These are phyloP conservation scores for Erebia epiphron DNA, from an alignment of 2,888 invertebrate genomes.

Conservation along the genomic window DNA sequence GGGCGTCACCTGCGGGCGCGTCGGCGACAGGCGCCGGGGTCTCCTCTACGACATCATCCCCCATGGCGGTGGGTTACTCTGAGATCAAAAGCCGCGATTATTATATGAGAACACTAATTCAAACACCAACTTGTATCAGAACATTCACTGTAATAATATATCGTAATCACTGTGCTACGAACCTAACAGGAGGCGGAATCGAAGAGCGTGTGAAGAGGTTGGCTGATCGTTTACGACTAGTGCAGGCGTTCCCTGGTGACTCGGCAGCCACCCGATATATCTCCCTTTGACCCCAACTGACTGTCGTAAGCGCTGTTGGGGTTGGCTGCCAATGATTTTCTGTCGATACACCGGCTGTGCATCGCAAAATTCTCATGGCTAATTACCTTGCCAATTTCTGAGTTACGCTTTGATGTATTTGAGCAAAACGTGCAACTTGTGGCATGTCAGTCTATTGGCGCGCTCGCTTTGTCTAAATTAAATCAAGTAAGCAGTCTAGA, in stretches of 20 bases:
- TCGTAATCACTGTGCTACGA: slow-evolving; percentile 49
- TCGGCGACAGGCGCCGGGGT: slow-evolving; percentile 47
- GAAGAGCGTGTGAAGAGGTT: slow-evolving; percentile 73
- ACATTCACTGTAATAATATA: slow-evolving; percentile 30
- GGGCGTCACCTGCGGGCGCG: slow-evolving; percentile 37
- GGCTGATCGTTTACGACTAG: slow-evolving; percentile 77
- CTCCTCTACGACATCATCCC: slow-evolving; percentile 84
- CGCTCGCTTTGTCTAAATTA: slow-evolving; percentile 25
- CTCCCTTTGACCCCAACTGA: slow-evolving; percentile 75
- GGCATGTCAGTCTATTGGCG: slow-evolving; percentile 44
- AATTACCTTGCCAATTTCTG: slow-evolving; percentile 69
- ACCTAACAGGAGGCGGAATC: slow-evolving; percentile 70
- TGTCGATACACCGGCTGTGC: slow-evolving; percentile 77
- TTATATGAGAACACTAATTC: slow-evolving; percentile 29
- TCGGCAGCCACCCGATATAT: slow-evolving; percentile 77
- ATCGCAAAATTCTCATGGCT: slow-evolving; percentile 66
- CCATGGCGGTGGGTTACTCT: slow-evolving; percentile 74
- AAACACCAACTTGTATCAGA: slow-evolving; percentile 15
- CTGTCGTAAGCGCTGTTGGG: slow-evolving; percentile 66
- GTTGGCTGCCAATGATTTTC: slow-evolving; percentile 76
- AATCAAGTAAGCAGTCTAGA: not conserved
- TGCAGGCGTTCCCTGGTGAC: slow-evolving; percentile 57
- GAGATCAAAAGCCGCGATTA: slow-evolving; percentile 61
- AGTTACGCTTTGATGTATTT: slow-evolving; percentile 45
- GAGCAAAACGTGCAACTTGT: slow-evolving; percentile 38